Evolutionary conservation across 2,797 vertebrate genomes (phyloP).

Genomic region (Chelon auratus): DNA sequence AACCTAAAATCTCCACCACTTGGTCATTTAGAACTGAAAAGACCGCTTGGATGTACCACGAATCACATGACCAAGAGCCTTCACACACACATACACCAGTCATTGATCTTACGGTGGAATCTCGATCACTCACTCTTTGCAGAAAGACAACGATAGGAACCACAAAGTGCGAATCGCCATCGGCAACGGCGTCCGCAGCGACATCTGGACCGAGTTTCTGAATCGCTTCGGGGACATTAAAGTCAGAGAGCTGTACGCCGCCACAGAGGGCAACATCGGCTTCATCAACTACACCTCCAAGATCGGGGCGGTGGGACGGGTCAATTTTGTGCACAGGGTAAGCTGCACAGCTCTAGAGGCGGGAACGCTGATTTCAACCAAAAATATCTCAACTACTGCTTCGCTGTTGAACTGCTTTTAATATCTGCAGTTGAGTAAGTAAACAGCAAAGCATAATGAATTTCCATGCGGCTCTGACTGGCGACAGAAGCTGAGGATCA

Average conservation of each 20-base stretch:
- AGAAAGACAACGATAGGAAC: constrained; percentile 88
- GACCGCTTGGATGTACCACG: no score
- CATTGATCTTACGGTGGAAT: background rate
- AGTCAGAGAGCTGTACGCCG: constrained; percentile 89
- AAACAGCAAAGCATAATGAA: background rate
- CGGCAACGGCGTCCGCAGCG: constrained; percentile 89
- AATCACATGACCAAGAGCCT: no score
- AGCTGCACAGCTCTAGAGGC: background rate
- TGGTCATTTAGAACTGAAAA: no score
- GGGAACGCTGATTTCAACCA: background rate
- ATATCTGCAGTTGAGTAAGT: background rate
- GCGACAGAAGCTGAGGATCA: background rate
- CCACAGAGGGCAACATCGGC: constrained; percentile 91
- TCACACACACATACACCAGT: no score
- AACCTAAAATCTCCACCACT: no score
- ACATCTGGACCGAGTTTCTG: constrained; percentile 90
- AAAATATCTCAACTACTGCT: background rate
- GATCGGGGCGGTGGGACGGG: constrained; percentile 87
- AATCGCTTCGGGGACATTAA: constrained; percentile 88
- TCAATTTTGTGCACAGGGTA: constrained; percentile 86
- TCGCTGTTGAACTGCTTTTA: background rate
- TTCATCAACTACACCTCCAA: constrained; percentile 91
- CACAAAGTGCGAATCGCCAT: constrained; percentile 89
- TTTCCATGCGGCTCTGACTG: background rate
- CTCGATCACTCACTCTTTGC: constrained; percentile 13